Base-by-base conservation (phyloP, 2,888 invertebrate genomes). In the Maniola hyperantus region DNA sequence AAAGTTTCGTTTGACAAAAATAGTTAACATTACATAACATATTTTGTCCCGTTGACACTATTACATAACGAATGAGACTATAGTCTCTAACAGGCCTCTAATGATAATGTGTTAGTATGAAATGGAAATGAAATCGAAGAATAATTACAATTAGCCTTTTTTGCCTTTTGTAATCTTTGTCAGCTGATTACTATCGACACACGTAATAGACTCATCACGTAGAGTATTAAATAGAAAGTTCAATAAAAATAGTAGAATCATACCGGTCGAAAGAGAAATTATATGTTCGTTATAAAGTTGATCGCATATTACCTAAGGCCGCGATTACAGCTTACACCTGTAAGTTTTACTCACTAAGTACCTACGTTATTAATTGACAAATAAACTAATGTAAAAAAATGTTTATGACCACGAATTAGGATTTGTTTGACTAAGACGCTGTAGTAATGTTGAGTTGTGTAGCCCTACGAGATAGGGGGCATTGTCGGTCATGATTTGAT, bases 211-310 rank as follows among this genome's bases (percentile, higher is more conserved):
- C 71, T 68, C 66, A 74, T 69, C 83, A 83, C 81, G 83, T 83
- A 82, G 76, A 77, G 79, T 84, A 87, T 85, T 85, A 85, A 85
- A 87, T 88, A 88, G 88, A 89, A 89, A 90, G 89, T 88, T 58
- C 71, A 80, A 84, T 86, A 83, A 84, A 88, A 85, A 83, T 83
- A 81, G 79, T 81, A 83, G 83, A 86, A 85, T 83, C 79, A 81
- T 72, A 81, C 77, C 69, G 77, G 74, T 75, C 87, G 88, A 90
- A 88, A 89, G 90, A 88, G 84, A 85, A 85, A 85, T 84, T 82
- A 82, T 80, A 77, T 75, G 79, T 78, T 80, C 73, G 70, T 81
- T 83, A 82, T 80, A 76, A 80, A 77, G 79, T 75, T 78, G 18
- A 15, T 48, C 48, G 18, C 48, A 18, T 15, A 48, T 18, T 48